phyloP scores from a whole-genome alignment of 2,797 vertebrate species.

The Scomberomorus guttatus region DNA sequence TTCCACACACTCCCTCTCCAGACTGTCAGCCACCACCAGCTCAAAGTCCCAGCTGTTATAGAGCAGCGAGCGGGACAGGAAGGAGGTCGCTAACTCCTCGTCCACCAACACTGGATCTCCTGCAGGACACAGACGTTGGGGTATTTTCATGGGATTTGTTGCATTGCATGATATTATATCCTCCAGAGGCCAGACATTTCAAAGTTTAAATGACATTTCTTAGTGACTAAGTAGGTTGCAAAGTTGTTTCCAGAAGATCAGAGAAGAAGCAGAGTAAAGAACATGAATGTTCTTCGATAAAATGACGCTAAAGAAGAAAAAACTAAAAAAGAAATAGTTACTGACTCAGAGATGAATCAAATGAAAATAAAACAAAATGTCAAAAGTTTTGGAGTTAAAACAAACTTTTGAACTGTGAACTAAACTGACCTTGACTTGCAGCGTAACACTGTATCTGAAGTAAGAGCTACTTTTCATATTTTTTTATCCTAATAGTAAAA shows the following conservation, averaged over 20 bases:
- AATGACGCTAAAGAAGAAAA: no score
- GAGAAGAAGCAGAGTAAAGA: no score
- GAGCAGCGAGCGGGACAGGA: conserved; percentile 87
- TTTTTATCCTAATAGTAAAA: background rate
- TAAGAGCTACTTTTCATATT: no score
- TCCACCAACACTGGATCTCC: conserved; percentile 80
- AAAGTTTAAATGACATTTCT: no score
- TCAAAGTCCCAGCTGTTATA: conserved; percentile 94
- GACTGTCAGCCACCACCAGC: conserved; percentile 77
- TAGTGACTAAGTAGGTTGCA: background rate
- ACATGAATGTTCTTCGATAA: no score
- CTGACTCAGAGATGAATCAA: background rate
- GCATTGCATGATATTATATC: background rate
- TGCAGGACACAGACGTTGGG: conserved; percentile 20
- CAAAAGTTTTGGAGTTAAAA: background rate
- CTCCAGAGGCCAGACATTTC: background rate
- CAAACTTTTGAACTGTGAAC: background rate
- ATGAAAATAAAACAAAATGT: background rate
- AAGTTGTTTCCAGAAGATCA: background rate
- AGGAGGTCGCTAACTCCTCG: conserved; percentile 78
- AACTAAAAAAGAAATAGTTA: background rate
- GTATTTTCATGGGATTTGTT: no score
- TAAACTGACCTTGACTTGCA: background rate
- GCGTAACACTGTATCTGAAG: no score
- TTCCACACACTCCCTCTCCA: conserved; percentile 89